phyloP scores from a whole-genome alignment of 2,113 vertebrate genomes.

The Osmerus eperlanus region DNA sequence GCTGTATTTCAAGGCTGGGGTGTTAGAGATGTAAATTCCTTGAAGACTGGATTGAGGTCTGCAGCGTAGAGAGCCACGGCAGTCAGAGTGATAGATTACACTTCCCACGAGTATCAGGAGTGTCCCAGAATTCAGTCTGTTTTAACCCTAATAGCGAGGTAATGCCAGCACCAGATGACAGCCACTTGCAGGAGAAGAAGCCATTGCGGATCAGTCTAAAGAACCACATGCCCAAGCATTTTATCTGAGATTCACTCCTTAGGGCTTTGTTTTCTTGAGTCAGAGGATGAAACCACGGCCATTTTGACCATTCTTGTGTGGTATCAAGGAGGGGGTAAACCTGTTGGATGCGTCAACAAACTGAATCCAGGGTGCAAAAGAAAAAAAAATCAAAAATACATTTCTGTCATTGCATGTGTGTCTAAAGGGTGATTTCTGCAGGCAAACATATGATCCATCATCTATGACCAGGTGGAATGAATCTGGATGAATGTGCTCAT shows the following conservation, averaged over 20 bases:
- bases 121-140: conserved; percentile 23
- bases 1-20: conserved; percentile 21
- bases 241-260: no score
- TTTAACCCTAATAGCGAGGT: conserved; percentile 11
- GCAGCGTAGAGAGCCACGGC: conserved; percentile 32
- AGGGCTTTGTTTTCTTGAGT: no score
- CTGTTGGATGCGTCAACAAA: no score
- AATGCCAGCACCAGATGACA: conserved; percentile 21
- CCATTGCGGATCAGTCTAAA: no score
- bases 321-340: no score
- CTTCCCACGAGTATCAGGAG: conserved; percentile 55
- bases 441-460: background rate
- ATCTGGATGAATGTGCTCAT: conserved; percentile 4
- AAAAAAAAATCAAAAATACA: background rate
- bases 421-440: no score
- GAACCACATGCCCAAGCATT: no score
- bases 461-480: background rate
- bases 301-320: no score
- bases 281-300: no score
- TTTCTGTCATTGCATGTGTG: background rate
- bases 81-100: conserved; percentile 35
- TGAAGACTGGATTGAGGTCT: conserved; percentile 33
- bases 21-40: conserved; percentile 53
- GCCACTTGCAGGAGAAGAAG: background rate
- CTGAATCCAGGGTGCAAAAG: no score